These are phyloP conservation scores for Drosophila erecta DNA, from an alignment of 1,140 invertebrate genomes.

Conservation along the genomic window DNA sequence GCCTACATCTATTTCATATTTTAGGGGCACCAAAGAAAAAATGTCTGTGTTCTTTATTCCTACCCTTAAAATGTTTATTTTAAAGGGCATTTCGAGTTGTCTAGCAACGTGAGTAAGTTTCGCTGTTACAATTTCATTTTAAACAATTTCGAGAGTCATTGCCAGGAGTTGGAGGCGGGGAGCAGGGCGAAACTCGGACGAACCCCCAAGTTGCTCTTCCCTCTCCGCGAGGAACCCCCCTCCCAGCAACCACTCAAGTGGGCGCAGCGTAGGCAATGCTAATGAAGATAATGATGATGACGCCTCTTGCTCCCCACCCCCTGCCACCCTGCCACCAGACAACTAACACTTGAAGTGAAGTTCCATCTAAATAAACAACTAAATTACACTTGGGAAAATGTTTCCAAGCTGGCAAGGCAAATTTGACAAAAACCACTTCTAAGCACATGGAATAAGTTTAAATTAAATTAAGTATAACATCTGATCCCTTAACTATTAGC, in stretches of 20 bases:
- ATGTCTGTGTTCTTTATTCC: too few species aligned
- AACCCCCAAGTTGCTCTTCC: constrained; percentile 23
- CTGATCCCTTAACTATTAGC: too few species aligned
- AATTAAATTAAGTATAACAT: too few species aligned
- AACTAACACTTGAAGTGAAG: constrained; percentile 13
- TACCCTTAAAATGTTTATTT: neutral
- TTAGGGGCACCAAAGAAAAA: too few species aligned
- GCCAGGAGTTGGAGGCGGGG: constrained; percentile 49
- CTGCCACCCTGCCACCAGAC: constrained; percentile 6
- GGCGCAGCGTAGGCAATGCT: constrained; percentile 56
- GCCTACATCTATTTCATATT: too few species aligned
- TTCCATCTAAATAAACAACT: constrained; percentile 65
- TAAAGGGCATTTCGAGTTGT: constrained; percentile 16
- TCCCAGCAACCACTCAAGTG: constrained; percentile 32
- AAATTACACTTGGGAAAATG: constrained; percentile 29
- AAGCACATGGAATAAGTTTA: too few species aligned
- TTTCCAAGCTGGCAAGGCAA: too few species aligned
- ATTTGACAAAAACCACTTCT: neutral
- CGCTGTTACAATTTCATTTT: constrained; percentile 55
- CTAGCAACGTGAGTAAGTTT: neutral
- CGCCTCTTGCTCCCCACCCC: constrained; percentile 24
- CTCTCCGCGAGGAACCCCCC: constrained; percentile 8
- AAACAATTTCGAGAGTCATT: constrained; percentile 75
- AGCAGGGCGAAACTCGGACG: constrained; percentile 15
- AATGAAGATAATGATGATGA: constrained; percentile 72